Evolutionary conservation across 2,113 vertebrate genomes (phyloP).

Genomic region (Hemichromis elongatus): DNA sequence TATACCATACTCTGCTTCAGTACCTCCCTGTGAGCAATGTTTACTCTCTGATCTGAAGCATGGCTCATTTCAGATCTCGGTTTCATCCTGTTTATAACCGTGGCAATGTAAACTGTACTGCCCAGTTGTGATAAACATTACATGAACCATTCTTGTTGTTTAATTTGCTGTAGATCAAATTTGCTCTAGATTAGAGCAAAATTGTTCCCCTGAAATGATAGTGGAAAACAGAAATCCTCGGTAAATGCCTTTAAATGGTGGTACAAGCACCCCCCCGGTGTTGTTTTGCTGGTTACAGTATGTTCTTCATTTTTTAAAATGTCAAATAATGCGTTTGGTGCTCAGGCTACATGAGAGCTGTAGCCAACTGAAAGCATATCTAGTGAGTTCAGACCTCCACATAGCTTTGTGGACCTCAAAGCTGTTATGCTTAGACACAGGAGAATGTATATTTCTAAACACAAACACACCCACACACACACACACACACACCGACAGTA

Average conservation of each 20-base stretch:
- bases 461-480: conserved; percentile 12
- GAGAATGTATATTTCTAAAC: conserved; percentile 10
- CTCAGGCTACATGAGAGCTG: background rate
- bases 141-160: background rate
- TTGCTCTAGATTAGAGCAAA: background rate
- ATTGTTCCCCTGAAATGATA: background rate
- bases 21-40: background rate
- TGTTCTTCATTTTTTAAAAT: background rate
- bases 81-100: background rate
- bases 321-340: conserved; percentile 1
- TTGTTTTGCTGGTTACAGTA: background rate
- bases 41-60: background rate
- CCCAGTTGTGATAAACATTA: background rate
- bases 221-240: background rate
- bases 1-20: background rate
- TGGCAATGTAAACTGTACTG: background rate
- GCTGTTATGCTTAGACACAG: conserved; percentile 4
- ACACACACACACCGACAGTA: conserved; percentile 2
- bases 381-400: background rate
- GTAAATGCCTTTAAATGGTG: background rate
- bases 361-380: background rate
- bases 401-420: conserved; percentile 12
- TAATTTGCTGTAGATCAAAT: background rate
- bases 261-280: background rate
- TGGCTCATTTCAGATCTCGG: background rate